Evolutionary conservation across 2,888 invertebrate species (phyloP).

Genomic region (Drosophila recens): DNA sequence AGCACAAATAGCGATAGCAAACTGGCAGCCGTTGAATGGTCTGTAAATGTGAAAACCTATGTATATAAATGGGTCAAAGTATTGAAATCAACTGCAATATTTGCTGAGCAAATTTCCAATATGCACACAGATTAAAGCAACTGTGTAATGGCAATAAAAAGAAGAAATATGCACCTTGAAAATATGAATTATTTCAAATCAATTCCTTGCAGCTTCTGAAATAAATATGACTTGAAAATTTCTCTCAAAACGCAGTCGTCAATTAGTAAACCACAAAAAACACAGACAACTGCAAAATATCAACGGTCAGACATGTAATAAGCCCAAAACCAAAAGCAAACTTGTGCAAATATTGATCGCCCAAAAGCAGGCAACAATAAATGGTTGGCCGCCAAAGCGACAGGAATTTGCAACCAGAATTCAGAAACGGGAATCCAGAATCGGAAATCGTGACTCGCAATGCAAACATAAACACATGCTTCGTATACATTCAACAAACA

Average conservation of each 20-base stretch:
- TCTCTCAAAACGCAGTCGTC: neutral
- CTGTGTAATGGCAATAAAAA: neutral
- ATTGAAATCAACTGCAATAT: slow-evolving; percentile 29
- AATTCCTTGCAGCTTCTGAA: neutral
- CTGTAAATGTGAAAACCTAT: slow-evolving; percentile 11
- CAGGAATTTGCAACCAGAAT: neutral
- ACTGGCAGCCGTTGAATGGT: slow-evolving; percentile 28
- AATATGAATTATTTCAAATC: slow-evolving; percentile 11
- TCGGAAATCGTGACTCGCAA: neutral
- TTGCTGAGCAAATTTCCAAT: slow-evolving; percentile 10
- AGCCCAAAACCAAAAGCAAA: slow-evolving; percentile 41
- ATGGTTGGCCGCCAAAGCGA: slow-evolving; percentile 3
- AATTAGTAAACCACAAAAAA: slow-evolving; percentile 28
- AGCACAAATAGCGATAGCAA: slow-evolving; percentile 18
- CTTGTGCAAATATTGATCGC: slow-evolving; percentile 47
- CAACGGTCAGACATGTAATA: slow-evolving; percentile 41
- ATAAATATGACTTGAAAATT: no score
- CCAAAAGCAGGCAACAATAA: slow-evolving; percentile 55
- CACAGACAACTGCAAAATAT: slow-evolving; percentile 13
- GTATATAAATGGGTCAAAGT: slow-evolving; percentile 29
- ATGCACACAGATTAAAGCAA: neutral
- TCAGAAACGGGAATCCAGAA: neutral
- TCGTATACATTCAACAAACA: slow-evolving; percentile 49
- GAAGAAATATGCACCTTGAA: neutral
- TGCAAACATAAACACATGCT: slow-evolving; percentile 46